Evolutionary conservation across 2,888 invertebrate genomes (phyloP), one percentile per base, ranked within the genome.

Genomic region (Ochropleura plecta): DNA sequence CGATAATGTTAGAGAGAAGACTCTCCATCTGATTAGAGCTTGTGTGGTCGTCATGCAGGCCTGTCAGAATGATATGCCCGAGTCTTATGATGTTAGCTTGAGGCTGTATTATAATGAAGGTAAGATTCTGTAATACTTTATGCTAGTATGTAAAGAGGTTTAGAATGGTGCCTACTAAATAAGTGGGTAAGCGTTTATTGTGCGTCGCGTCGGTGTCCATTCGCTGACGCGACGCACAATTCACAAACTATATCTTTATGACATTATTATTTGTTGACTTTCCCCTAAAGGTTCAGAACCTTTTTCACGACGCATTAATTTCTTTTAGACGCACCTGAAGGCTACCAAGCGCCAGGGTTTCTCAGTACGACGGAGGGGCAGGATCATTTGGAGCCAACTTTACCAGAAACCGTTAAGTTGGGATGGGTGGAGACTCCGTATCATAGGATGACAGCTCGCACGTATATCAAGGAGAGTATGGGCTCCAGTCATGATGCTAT

Each of bases 281-380:
- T 20, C 20, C 20, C n/a, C 5, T 12, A 12, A 20, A 2, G 6
- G 20, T 12, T 12, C 6, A 20, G 12, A 55, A 6, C 10, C 2
- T 55, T 55, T 55, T 20, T 55, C 16, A 30, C 16, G 16, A 60
- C 5, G 18, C 42, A 40, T 10, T 60, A 60, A 60, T 4, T n/a
- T 44, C 1, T 62, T 44, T n/a, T 20, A 62, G 95, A 90, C 55
- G 93, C 96, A 0, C 96, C 96, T 0, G 90, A 88, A 48, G 94
- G 91, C 12, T 96, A 96, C 88, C 95, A 95, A 81, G 94, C 95
- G 1, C 95, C 95, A 0, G 96, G 96, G 0, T 96, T 90, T 89
- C 63, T 70, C 0, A 59, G 83, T 4, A 53, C 82, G 0, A 49
- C 71, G 0, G 91, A 90, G 10, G 48, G 67, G 0, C 87, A 85